Percentiles rank a stretch among this genome's conserved stretches.
phyloP scores from a whole-genome alignment of 2,113 vertebrate genomes.

The Rallus limicola region DNA sequence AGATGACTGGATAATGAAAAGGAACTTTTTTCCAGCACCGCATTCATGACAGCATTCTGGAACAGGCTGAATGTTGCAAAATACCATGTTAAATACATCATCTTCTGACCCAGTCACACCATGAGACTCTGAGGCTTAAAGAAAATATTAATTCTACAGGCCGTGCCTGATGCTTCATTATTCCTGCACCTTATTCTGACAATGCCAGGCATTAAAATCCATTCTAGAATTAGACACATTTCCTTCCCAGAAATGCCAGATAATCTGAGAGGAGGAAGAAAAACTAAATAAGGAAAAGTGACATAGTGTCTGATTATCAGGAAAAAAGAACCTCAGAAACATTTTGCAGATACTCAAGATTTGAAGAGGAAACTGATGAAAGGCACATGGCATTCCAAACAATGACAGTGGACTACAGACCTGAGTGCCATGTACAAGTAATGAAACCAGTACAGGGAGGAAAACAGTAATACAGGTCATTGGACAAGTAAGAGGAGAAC shows the following conservation, averaged over 20 bases:
- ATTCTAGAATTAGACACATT: background rate
- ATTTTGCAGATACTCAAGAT: background rate
- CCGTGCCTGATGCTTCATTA: background rate
- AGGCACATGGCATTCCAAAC: background rate
- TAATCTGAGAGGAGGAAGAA: background rate
- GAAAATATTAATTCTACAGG: background rate
- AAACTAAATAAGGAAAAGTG: background rate
- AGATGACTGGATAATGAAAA: background rate
- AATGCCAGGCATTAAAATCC: background rate
- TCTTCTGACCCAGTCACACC: background rate
- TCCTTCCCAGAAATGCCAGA: background rate
- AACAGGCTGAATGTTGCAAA: background rate
- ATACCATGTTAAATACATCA: background rate
- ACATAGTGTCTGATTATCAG: background rate
- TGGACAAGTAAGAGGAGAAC: background rate
- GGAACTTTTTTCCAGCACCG: background rate
- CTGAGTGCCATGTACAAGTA: accelerated
- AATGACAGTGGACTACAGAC: background rate
- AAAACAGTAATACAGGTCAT: background rate
- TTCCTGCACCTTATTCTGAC: background rate
- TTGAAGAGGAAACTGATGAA: background rate
- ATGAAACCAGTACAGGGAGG: background rate
- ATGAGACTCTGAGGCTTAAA: background rate
- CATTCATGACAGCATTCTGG: background rate
- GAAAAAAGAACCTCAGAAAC: background rate